Evolutionary conservation across 2,888 invertebrate species (phyloP).

Genomic region (Apodemia hepburni): DNA sequence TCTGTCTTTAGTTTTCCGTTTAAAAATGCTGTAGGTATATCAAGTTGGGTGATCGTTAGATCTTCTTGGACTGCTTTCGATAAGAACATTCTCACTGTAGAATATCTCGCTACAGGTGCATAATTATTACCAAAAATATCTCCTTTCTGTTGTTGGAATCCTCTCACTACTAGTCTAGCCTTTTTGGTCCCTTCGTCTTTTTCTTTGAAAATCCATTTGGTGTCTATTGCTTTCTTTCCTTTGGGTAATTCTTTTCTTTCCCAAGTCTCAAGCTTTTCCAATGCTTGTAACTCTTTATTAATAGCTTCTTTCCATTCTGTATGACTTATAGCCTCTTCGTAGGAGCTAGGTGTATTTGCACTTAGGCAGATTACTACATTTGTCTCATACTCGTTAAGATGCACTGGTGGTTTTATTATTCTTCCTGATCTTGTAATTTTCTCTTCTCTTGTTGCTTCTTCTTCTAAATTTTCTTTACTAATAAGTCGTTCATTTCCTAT

Average conservation of each 20-base stretch:
- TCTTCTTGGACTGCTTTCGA: conserved; percentile 23
- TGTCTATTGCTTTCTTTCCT: conserved; percentile 29
- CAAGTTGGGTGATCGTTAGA: conserved; percentile 15
- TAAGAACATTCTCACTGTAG: too few species aligned
- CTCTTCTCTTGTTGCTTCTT: conserved; percentile 1
- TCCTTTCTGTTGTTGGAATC: conserved; percentile 16
- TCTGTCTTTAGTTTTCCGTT: conserved; percentile 21
- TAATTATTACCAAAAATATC: conserved; percentile 12
- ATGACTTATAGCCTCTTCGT: not conserved
- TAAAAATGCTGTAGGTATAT: conserved; percentile 15
- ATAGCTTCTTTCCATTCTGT: conserved; percentile 5
- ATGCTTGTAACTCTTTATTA: conserved; percentile 4
- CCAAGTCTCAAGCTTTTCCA: conserved; percentile 17
- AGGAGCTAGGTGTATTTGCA: not conserved
- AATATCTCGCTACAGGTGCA: conserved; percentile 26
- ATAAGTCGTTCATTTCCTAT: too few species aligned
- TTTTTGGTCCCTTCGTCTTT: conserved; percentile 32
- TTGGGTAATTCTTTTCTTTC: conserved; percentile 21
- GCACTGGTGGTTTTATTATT: not conserved
- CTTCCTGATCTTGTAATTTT: conserved; percentile 10
- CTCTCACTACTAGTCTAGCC: conserved; percentile 32
- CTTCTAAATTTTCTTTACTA: conserved; percentile 4
- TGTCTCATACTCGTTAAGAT: conserved; percentile 6
- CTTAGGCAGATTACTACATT: not conserved
- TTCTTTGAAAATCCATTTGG: conserved; percentile 32